These are phyloP conservation scores for Hydrotaea diabolus DNA, from an alignment of 2,888 invertebrate species.

Conservation along the genomic window DNA sequence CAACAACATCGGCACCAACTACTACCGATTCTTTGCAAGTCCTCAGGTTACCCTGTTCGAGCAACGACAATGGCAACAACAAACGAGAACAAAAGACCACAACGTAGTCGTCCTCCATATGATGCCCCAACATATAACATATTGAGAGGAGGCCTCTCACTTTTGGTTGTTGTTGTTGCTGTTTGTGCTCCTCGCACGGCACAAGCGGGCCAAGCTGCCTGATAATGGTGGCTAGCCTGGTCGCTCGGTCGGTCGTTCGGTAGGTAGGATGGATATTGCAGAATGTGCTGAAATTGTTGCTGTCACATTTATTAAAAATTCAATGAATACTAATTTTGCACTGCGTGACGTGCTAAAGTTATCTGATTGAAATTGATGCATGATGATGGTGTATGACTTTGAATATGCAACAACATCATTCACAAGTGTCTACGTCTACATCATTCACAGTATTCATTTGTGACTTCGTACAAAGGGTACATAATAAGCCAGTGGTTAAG, in stretches of 20 bases:
- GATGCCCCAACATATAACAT: constrained; percentile 16
- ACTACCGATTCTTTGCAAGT: constrained; percentile 42
- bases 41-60: constrained; percentile 55
- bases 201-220: constrained; percentile 35
- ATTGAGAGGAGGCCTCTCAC: constrained; percentile 25
- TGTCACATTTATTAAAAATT: constrained; percentile 80
- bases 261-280: constrained; percentile 44
- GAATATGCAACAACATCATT: constrained; percentile 40
- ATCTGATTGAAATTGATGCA: constrained; percentile 78
- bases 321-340: constrained; percentile 80
- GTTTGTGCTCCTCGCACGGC: constrained; percentile 8
- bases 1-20: constrained; percentile 46
- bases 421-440: constrained; percentile 13
- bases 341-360: constrained; percentile 79
- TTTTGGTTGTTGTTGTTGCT: constrained; percentile 23
- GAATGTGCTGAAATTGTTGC: constrained; percentile 71
- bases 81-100: not conserved
- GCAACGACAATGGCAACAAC: not conserved
- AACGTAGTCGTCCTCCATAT: constrained; percentile 11
- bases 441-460: not conserved
- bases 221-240: constrained; percentile 39
- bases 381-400: constrained; percentile 56
- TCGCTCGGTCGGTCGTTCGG: constrained; percentile 8
- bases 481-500: constrained; percentile 1
- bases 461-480: not conserved